Conservation (phyloP, 2,797 vertebrate genomes). For the Crypturellus tataupa region DNA sequence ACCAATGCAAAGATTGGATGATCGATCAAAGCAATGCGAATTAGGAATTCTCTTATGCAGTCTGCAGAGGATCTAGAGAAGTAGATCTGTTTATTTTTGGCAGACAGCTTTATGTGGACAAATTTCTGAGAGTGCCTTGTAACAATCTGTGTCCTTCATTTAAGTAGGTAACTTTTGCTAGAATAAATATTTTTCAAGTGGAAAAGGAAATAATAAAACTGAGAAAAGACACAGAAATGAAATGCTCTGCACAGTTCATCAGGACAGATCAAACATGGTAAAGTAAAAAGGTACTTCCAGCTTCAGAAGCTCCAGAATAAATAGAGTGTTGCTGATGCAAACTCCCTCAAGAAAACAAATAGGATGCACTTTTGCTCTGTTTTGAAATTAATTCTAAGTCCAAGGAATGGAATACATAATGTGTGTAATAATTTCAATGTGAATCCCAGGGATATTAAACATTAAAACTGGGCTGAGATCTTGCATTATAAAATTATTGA, state of each 20-base stretch:
- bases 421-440: slow-evolving; percentile 78
- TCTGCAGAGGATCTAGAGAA: slow-evolving; percentile 49
- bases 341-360: slow-evolving; percentile 76
- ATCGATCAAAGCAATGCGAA: slow-evolving; percentile 78
- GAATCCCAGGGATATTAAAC: slow-evolving; percentile 81
- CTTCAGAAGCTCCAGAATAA: slow-evolving; percentile 77
- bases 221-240: slow-evolving; percentile 47
- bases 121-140: background rate
- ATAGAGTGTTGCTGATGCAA: slow-evolving; percentile 73
- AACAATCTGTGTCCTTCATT: background rate
- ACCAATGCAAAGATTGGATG: slow-evolving; percentile 79
- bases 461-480: slow-evolving; percentile 81
- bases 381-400: slow-evolving; percentile 82
- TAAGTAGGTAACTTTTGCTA: slow-evolving; percentile 43
- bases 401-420: slow-evolving; percentile 80
- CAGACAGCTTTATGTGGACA: slow-evolving; percentile 18
- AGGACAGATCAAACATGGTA: slow-evolving; percentile 55
- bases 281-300: slow-evolving; percentile 73
- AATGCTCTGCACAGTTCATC: background rate
- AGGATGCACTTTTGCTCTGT: slow-evolving; percentile 79
- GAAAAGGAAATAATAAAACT: background rate
- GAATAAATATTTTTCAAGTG: slow-evolving; percentile 54
- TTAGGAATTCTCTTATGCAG: slow-evolving; percentile 69
- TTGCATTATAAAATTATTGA: slow-evolving; percentile 80
- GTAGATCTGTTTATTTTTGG: slow-evolving; percentile 52